Base-by-base conservation (phyloP, 2,113 vertebrate genomes). In the Pipra filicauda region DNA sequence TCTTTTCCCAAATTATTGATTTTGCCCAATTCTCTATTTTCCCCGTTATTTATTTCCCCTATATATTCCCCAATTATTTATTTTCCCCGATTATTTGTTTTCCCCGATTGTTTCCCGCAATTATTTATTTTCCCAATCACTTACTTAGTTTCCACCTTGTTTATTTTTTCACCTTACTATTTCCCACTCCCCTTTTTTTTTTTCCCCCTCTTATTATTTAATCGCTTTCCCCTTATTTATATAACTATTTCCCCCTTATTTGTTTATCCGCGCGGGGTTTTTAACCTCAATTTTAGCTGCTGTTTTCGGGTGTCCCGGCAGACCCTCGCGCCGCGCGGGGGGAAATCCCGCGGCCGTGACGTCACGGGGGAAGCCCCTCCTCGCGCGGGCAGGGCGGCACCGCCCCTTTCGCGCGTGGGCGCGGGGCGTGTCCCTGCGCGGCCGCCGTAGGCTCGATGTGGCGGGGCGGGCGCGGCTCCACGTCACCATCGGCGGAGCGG, bases 391-490 rank as follows among this genome's bases (percentile, higher is more conserved):
- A 2, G 1, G 17, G 21, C 8, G 22, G 35, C 26, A 0, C 57
- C 51, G 21, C 43, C 51, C 48, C 48, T 49, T 49, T 49, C 7
- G 23, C 23, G 48, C 23, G 23, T 26, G 22, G 12, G 48, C 48
- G 19, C 26, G 44, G 93, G 35, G 78, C 37, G 14, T 97, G 97
- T 96, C 97, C 97, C 54, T 5, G 33, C 18, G 2, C 73, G 12
- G 96, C 89, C 76, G 79, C 98, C 98, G 97, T 98, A 98, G 54
- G 17, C 12, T 75, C 97, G 88, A 91, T 96, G 91, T 95, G 97
- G 96, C 39, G 19, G 58, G 70, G 28, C 48, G 46, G 80, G 58
- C 35, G 94, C 20, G 77, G 64, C 91, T 98, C 98, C 98, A 98
- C 98, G 98, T 98, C 98, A 98, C 98, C 78, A 90, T 87, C 44